Evolutionary conservation across 23 tunicate species (phyloP).

Genomic region (Phallusia fumigata): DNA sequence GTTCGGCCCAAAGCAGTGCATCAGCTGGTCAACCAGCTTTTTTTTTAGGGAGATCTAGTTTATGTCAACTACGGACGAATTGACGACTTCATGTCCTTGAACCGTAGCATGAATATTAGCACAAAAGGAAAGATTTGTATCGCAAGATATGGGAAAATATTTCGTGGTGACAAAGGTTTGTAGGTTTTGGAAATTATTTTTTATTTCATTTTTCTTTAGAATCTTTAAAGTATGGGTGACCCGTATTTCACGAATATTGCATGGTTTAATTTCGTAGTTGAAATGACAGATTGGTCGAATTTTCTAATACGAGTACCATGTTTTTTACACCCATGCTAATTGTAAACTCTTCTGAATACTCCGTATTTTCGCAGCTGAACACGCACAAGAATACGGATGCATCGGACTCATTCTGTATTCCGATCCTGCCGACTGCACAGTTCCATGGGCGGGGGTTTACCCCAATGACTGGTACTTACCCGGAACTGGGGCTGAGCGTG

Average conservation of each 20-base stretch:
- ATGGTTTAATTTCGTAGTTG: too few relatives aligned
- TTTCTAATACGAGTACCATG: too few relatives aligned
- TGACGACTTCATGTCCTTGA: slow-evolving; percentile 73
- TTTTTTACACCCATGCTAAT: too few relatives aligned
- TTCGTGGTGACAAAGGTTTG: slow-evolving; percentile 79
- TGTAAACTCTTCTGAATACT: too few relatives aligned
- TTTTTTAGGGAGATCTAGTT: slow-evolving; percentile 57
- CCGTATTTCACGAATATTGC: too few relatives aligned
- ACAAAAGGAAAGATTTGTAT: slow-evolving; percentile 73
- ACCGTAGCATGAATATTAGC: slow-evolving; percentile 36
- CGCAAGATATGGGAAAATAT: slow-evolving; percentile 78
- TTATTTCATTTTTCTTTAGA: too few relatives aligned
- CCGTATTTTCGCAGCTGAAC: slow-evolving; percentile 47
- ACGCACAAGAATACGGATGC: slow-evolving; percentile 71
- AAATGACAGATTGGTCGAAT: too few relatives aligned
- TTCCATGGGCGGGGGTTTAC: slow-evolving; percentile 56
- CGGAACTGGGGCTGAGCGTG: slow-evolving; percentile 63
- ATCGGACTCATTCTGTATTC: slow-evolving; percentile 63
- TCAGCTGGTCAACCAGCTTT: not conserved
- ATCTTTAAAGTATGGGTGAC: too few relatives aligned
- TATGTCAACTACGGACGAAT: slow-evolving; percentile 74
- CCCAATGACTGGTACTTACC: slow-evolving; percentile 67
- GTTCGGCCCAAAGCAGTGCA: not conserved
- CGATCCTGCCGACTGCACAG: slow-evolving; percentile 71
- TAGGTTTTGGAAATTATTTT: too few relatives aligned